A percentile compares a stretch with the other conserved stretches of the same genome.
phyloP scores from a whole-genome alignment of 2,888 invertebrate species.

The Dione vanillae region DNA sequence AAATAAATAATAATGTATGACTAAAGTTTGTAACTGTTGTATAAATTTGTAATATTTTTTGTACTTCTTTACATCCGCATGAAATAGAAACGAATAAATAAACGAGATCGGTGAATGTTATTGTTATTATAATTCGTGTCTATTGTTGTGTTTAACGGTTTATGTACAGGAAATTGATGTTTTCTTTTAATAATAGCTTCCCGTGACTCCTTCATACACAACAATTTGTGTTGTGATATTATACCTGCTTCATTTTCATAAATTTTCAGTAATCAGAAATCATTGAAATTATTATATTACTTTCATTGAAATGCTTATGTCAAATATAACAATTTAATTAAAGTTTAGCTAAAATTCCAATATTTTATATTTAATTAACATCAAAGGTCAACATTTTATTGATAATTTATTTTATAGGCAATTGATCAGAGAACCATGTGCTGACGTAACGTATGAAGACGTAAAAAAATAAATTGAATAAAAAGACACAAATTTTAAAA shows the following conservation, averaged over 20 bases:
- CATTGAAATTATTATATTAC: too few relatives aligned
- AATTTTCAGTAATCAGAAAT: too few relatives aligned
- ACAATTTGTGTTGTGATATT: neutral
- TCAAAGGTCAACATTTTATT: neutral
- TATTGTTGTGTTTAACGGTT: slow-evolving; percentile 19
- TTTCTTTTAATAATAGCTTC: slow-evolving; percentile 15
- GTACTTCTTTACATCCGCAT: slow-evolving; percentile 16
- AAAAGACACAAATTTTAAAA: too few relatives aligned
- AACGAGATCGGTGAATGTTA: slow-evolving; percentile 11
- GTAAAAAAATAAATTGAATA: too few relatives aligned
- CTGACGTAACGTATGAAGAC: too few relatives aligned
- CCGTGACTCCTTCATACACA: neutral
- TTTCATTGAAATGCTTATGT: neutral
- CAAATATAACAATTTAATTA: too few relatives aligned
- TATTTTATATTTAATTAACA: neutral
- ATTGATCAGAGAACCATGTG: too few relatives aligned
- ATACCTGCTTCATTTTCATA: too few relatives aligned
- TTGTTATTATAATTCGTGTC: slow-evolving; percentile 18
- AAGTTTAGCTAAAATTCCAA: too few relatives aligned
- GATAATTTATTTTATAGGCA: neutral
- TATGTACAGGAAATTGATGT: slow-evolving; percentile 11
- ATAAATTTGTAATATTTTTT: slow-evolving; percentile 5
- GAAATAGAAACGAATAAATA: slow-evolving; percentile 1
- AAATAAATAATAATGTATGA: neutral
- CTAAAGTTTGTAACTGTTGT: neutral